phyloP scores from a whole-genome alignment of 2,113 vertebrate genomes.

The Microcebus griseorufus region DNA sequence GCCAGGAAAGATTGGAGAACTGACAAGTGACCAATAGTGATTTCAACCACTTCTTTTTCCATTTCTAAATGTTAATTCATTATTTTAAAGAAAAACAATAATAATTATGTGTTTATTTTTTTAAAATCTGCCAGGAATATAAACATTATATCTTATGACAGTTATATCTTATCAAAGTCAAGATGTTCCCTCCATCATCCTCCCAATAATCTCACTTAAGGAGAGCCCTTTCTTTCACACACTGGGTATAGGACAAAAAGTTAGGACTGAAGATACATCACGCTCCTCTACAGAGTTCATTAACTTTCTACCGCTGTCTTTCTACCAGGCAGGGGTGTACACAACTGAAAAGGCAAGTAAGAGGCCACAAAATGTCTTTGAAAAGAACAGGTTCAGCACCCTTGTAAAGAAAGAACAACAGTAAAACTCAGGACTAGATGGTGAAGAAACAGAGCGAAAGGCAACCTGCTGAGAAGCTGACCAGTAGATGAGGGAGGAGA shows the following conservation, averaged over 20 bases:
- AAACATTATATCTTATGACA: neutral
- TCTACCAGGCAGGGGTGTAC: neutral
- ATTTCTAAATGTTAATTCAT: neutral
- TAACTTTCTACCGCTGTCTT: neutral
- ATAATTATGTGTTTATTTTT: neutral
- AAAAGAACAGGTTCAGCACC: neutral
- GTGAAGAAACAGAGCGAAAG: neutral
- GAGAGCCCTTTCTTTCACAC: neutral
- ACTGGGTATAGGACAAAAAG: neutral
- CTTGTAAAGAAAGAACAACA: neutral
- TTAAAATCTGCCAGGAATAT: slow-evolving; percentile 2
- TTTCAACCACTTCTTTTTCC: neutral
- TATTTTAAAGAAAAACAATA: slow-evolving; percentile 10
- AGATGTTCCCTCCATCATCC: neutral
- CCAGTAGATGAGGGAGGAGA: neutral
- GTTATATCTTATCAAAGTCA: neutral
- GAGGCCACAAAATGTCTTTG: neutral
- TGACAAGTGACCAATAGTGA: neutral
- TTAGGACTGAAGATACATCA: neutral
- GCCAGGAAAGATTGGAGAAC: neutral
- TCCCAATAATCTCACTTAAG: neutral
- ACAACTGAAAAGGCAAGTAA: neutral
- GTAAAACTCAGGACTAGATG: neutral
- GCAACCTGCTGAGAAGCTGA: neutral
- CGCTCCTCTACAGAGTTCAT: neutral